Percentiles rank a stretch among this genome's conserved stretches.
phyloP scores from a whole-genome alignment of 2,113 vertebrate species.

The Cisticola juncidis region DNA sequence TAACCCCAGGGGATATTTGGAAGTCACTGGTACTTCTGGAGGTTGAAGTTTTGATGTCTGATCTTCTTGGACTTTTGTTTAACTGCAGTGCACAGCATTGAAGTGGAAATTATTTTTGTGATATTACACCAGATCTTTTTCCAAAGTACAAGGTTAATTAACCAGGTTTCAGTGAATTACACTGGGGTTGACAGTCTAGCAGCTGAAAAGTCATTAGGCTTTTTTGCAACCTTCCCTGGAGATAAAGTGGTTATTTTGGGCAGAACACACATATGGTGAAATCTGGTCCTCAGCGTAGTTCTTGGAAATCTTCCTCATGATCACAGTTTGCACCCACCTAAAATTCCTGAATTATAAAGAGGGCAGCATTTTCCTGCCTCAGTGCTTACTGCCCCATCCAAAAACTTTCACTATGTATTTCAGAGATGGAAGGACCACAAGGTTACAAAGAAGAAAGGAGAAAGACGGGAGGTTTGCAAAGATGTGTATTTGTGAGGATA shows the following conservation, averaged over 20 bases:
- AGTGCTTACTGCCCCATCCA: neutral
- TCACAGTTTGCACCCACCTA: constrained; percentile 1
- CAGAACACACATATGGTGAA: neutral
- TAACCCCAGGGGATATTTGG: neutral
- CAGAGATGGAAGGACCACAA: neutral
- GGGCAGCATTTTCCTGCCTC: neutral
- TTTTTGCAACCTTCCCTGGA: neutral
- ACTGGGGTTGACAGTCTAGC: neutral
- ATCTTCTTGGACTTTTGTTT: neutral
- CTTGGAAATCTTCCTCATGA: neutral
- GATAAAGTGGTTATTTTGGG: constrained; percentile 9
- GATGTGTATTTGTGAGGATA: neutral
- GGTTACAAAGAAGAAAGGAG: neutral
- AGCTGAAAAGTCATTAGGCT: neutral
- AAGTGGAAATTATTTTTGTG: neutral
- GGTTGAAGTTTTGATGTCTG: neutral
- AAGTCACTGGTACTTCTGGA: neutral
- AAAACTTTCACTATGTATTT: neutral
- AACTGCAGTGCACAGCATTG: neutral
- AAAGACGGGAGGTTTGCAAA: neutral
- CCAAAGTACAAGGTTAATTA: neutral
- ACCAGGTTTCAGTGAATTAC: neutral
- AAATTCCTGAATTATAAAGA: neutral
- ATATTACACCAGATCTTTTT: neutral
- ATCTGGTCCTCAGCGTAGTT: neutral